Evolutionary conservation across 2,888 invertebrate genomes (phyloP).

Genomic region (Hirtodrosophila confusa): DNA sequence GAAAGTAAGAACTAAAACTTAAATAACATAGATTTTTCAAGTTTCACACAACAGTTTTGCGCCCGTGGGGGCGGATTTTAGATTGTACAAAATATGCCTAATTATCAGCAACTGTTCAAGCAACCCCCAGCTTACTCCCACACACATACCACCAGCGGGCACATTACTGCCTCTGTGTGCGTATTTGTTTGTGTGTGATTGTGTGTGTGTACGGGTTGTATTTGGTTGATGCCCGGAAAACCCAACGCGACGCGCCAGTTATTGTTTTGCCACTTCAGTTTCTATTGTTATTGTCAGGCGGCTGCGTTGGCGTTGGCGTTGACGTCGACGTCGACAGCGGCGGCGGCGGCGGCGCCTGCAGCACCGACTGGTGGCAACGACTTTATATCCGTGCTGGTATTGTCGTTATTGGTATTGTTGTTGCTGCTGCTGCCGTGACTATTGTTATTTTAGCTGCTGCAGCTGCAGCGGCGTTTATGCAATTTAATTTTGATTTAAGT

Average conservation of each 20-base stretch:
- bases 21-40: too few species aligned
- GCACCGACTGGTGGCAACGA: constrained; percentile 62
- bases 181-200: constrained; percentile 13
- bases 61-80: too few species aligned
- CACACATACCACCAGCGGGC: constrained; percentile 27
- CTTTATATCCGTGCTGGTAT: constrained; percentile 55
- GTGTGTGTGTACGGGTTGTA: constrained; percentile 34
- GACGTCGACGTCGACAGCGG: constrained; percentile 1
- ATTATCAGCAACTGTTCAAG: constrained; percentile 22
- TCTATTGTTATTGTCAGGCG: constrained; percentile 75
- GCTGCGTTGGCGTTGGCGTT: constrained; percentile 17
- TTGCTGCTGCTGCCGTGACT: constrained; percentile 19
- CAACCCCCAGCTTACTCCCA: constrained; percentile 33
- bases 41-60: too few species aligned
- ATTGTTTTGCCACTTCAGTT: constrained; percentile 80
- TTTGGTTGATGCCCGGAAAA: constrained; percentile 68
- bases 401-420: constrained; percentile 22
- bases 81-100: background rate
- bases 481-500: constrained; percentile 79
- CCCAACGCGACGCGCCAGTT: constrained; percentile 75
- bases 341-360: constrained; percentile 34
- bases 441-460: constrained; percentile 25
- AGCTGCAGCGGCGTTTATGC: constrained; percentile 57
- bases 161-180: constrained; percentile 34
- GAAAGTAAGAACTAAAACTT: too few species aligned